Base-by-base conservation (phyloP, 2,888 invertebrate species). In the Apamea anceps region DNA sequence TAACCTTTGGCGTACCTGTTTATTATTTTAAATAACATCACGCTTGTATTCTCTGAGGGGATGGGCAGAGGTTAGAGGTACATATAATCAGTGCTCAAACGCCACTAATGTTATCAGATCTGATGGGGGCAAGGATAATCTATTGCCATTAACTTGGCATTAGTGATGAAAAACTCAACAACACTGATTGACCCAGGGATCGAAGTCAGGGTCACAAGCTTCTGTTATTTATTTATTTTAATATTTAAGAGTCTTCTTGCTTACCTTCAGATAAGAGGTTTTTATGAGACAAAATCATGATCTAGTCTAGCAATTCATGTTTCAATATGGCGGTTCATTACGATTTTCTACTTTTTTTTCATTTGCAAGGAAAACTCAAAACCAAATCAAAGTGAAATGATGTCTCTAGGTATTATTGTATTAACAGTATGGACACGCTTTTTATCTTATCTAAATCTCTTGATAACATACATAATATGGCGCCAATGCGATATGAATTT, bases 391-490 rank as follows among this genome's bases (percentile, higher is more conserved):
- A n/a, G n/a, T 48, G 18, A 37, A 37, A 37, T 37, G 5, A 62
- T 12, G 12, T 48, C 13, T 37, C 21, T 32, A 5, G 37, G 37
- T 37, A 37, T 37, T 37, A 21, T 66, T 48, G 45, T 68, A 77
- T 77, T 48, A 28, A 72, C 28, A 67, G 37, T 54, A 45, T 60
- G 74, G 60, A 71, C 32, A 60, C 32, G 37, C 7, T 57, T 54
- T 62, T 1, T 60, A 77, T 66, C 67, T 81, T 76, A 85, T 82
- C 74, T 68, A 42, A 82, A 79, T 76, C 74, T 32, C 57, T 32
- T 48, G 76, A 82, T 85, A 74, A 79, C 75, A 81, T 75, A 81
- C 45, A 70, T 81, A 57, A 67, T 15, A 72, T 60, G 85, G 81
- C 85, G 81, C 85, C 77, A 81, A 65, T 25, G 57, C 12, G 75